These are phyloP conservation scores for Chloroclystis v-ata DNA, from an alignment of 2,888 invertebrate genomes.

Conservation along the genomic window DNA sequence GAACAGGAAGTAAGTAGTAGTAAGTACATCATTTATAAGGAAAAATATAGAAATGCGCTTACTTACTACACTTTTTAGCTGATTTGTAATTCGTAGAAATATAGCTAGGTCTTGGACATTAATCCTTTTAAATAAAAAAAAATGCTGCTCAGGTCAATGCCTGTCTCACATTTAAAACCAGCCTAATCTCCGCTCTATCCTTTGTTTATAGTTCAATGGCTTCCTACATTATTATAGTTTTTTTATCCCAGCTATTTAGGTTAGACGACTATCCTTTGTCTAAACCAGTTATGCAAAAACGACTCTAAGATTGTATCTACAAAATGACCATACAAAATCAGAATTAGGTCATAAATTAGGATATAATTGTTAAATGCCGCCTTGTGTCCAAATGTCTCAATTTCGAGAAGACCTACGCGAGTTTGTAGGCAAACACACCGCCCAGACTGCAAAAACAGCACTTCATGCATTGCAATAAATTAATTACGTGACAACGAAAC, in stretches of 20 bases:
- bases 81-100: too few relatives aligned
- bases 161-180: conserved; percentile 9
- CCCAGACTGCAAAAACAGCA: conserved; percentile 43
- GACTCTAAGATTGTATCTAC: conserved; percentile 29
- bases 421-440: conserved; percentile 64
- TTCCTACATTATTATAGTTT: conserved; percentile 21
- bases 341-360: conserved; percentile 29
- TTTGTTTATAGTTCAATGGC: conserved; percentile 30
- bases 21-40: too few relatives aligned
- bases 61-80: too few relatives aligned
- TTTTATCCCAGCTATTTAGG: conserved; percentile 28
- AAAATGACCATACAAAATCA: conserved; percentile 30
- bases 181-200: conserved; percentile 10
- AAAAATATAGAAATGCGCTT: too few relatives aligned
- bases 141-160: conserved; percentile 6
- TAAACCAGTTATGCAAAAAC: conserved; percentile 30
- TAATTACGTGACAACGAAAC: conserved; percentile 74
- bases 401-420: conserved; percentile 70
- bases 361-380: conserved; percentile 59
- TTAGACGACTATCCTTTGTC: conserved; percentile 27
- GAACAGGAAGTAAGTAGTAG: too few relatives aligned
- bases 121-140: neutral
- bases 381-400: conserved; percentile 61
- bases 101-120: neutral
- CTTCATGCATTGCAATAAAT: conserved; percentile 67